Evolutionary conservation across 2,113 vertebrate species (phyloP), one percentile per base, ranked within the genome.

Genomic region (Phalacrocorax carbo): DNA sequence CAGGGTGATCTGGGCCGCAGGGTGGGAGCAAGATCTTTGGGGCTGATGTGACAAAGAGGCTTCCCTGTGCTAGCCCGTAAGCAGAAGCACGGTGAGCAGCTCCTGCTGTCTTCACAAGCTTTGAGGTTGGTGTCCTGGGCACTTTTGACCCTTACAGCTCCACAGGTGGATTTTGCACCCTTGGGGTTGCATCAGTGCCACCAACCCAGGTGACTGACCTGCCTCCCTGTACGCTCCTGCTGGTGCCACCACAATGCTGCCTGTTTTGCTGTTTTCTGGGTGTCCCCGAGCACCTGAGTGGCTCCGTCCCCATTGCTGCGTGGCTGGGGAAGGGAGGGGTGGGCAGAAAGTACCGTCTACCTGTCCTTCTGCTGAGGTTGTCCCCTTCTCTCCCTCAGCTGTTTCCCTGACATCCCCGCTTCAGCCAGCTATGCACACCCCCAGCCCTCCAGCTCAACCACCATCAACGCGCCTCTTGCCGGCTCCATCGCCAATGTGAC

Each of bases 401-500:
- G 99, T 97, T 99, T 99, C 98, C 98, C 99, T 13, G 99, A 99
- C 97, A 99, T 99, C 98, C 98, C 99, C 23, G 98, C 90, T 96
- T 98, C 98, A 96, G 84, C 98, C 98, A 97, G 98, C 97, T 98
- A 97, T 65, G 86, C 97, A 5, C 98, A 95, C 97, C 97, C 97
- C 85, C 98, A 98, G 85, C 96, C 94, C 97, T 99, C 57, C 61
- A 98, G 96, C 93, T 98, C 98, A 8, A 40, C 95, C 9, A 40
- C 94, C 29, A 4, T 86, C 46, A 86, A n/a, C 4, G 52, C 60
- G 0, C 92, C 97, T 75, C 65, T 94, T 7, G 36, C 94, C 88
- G 5, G 90, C 82, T 92, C 97, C 65, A 7, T 97, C 79, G 3
- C 89, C 94, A 79, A 72, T 82, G 87, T 86, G 86, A 96, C 87